Percentiles rank a stretch among this genome's conserved stretches.
These are phyloP conservation scores for Myocastor coypus DNA, from an alignment of 2,113 vertebrate species.

Conservation along the genomic window DNA sequence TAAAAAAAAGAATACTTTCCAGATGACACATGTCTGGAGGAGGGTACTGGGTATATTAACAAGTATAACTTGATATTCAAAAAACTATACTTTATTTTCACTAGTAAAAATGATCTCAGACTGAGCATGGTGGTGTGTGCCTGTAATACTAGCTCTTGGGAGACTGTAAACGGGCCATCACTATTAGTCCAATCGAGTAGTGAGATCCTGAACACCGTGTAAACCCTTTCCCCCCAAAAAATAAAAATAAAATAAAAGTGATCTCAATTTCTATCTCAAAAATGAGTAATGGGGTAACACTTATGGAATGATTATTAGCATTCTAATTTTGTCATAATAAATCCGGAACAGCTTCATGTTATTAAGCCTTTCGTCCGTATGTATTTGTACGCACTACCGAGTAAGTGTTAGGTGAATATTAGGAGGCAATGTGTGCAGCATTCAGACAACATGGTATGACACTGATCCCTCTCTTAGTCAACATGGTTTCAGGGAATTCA, in stretches of 20 bases:
- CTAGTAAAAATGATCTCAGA: background rate
- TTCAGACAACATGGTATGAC: background rate
- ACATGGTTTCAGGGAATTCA: background rate
- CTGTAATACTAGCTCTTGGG: too few relatives aligned
- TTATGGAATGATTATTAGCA: background rate
- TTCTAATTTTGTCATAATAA: background rate
- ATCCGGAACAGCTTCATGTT: background rate
- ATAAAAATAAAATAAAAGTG: background rate
- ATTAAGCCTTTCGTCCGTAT: background rate
- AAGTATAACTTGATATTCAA: background rate
- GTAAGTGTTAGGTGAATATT: background rate
- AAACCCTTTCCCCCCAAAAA: too few relatives aligned
- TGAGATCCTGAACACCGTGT: too few relatives aligned
- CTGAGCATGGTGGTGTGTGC: too few relatives aligned
- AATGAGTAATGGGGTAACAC: background rate
- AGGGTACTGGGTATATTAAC: background rate
- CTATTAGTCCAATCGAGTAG: too few relatives aligned
- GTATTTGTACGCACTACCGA: background rate
- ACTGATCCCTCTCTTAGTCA: background rate
- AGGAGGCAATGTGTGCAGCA: background rate
- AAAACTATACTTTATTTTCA: background rate
- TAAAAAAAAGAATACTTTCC: background rate
- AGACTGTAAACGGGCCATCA: too few relatives aligned
- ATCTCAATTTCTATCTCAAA: background rate
- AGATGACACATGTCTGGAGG: background rate